Percentiles rank a stretch among this genome's conserved stretches.
Evolutionary conservation across 1,140 invertebrate species (phyloP).

Genomic region (Sycophaga agraensis): DNA sequence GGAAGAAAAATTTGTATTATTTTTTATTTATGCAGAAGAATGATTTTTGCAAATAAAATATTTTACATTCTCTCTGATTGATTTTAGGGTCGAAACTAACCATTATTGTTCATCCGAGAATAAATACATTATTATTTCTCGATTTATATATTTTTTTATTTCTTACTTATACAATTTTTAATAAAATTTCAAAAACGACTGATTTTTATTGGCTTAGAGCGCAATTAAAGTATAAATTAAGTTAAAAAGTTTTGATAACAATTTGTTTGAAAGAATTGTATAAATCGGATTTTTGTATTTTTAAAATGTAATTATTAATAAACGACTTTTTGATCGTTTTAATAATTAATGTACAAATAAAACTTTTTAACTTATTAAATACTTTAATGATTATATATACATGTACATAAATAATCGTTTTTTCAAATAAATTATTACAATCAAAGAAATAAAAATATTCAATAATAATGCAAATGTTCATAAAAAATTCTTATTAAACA

Average conservation of each 20-base stretch:
- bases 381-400: not conserved
- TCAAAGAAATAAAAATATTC: too few relatives aligned
- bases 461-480: too few relatives aligned
- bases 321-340: not conserved
- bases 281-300: not conserved
- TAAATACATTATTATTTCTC: not conserved
- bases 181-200: slow-evolving; percentile 7
- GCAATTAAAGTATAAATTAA: slow-evolving; percentile 14
- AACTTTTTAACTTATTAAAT: not conserved
- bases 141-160: slow-evolving; percentile 11
- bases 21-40: too few relatives aligned
- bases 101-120: too few relatives aligned
- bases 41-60: too few relatives aligned
- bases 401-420: not conserved
- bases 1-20: not conserved
- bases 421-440: too few relatives aligned
- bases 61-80: too few relatives aligned
- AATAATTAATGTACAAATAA: not conserved
- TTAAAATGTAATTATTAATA: not conserved
- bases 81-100: too few relatives aligned
- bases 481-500: too few relatives aligned
- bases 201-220: slow-evolving; percentile 13
- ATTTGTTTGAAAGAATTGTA: not conserved
- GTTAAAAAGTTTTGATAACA: slow-evolving; percentile 2
- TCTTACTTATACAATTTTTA: not conserved